Conservation (phyloP, 2,888 invertebrate genomes). For the Disparrhopalites patrizii region DNA sequence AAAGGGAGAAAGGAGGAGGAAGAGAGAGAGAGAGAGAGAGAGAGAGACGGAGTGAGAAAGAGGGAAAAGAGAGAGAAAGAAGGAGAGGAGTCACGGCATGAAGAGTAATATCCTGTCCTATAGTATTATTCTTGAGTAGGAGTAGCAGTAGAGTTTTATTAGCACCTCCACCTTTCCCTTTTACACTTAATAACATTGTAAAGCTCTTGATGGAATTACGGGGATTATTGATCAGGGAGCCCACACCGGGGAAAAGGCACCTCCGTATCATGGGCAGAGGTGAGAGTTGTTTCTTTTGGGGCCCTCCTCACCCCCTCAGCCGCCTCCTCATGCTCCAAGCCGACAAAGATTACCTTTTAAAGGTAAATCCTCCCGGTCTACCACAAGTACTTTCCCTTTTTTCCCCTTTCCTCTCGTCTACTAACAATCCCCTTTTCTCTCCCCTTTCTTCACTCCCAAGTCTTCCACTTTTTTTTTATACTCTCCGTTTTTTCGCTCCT, state of each 20-base stretch:
- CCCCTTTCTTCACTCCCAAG: neutral
- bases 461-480: neutral
- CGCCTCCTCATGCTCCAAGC: neutral
- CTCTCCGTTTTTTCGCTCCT: neutral
- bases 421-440: neutral
- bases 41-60: too few species aligned
- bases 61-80: too few species aligned
- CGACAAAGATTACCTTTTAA: constrained; percentile 1
- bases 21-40: too few species aligned
- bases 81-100: neutral
- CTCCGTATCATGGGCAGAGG: too few species aligned
- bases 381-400: neutral
- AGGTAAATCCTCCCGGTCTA: neutral
- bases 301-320: neutral
- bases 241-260: too few species aligned
- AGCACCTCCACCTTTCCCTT: constrained; percentile 8
- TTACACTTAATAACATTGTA: constrained; percentile 11
- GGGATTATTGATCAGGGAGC: constrained; percentile 26
- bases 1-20: too few species aligned
- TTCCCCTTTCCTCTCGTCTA: neutral
- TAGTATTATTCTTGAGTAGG: neutral
- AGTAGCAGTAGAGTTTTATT: neutral
- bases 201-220: constrained; percentile 12
- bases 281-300: neutral
- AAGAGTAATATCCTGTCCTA: neutral